Percentiles rank a stretch among this genome's conserved stretches.
phyloP scores from a whole-genome alignment of 2,113 vertebrate species.

The Onychorhynchus coronatus region DNA sequence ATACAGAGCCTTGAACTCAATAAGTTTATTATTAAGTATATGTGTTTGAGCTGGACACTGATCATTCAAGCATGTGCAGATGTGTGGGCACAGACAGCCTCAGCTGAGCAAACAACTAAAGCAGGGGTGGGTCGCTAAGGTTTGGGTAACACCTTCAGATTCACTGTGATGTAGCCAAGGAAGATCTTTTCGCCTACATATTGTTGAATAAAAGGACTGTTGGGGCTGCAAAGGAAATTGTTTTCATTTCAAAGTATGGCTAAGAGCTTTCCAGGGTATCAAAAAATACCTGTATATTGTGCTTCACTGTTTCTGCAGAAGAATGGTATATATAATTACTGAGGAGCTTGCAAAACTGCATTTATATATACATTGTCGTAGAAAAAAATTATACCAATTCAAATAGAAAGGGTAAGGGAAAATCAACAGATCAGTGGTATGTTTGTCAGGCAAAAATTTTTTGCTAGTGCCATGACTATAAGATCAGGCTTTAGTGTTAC shows the following conservation, averaged over 20 bases:
- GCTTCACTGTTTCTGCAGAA: not conserved
- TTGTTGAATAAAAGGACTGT: not conserved
- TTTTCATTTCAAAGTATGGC: not conserved
- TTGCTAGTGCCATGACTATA: not conserved
- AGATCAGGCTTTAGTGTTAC: not conserved
- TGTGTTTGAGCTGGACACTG: not conserved
- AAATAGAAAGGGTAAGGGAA: not conserved
- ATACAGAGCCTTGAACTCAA: not conserved
- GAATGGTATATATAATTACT: not conserved
- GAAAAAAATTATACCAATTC: not conserved
- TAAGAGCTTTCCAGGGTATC: not conserved
- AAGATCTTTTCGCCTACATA: not conserved
- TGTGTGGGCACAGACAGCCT: not conserved
- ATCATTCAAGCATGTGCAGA: not conserved
- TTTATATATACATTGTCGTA: not conserved
- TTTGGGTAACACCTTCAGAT: not conserved
- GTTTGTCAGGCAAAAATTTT: not conserved
- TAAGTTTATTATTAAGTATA: not conserved
- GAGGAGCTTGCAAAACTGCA: not conserved
- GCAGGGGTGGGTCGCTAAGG: not conserved
- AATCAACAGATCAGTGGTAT: not conserved
- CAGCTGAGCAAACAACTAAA: not conserved
- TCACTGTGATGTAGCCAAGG: not conserved
- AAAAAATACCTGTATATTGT: not conserved
- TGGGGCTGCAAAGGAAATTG: not conserved